Conservation (phyloP, 2,797 vertebrate species). For the Heteromormyrus szaboi region DNA sequence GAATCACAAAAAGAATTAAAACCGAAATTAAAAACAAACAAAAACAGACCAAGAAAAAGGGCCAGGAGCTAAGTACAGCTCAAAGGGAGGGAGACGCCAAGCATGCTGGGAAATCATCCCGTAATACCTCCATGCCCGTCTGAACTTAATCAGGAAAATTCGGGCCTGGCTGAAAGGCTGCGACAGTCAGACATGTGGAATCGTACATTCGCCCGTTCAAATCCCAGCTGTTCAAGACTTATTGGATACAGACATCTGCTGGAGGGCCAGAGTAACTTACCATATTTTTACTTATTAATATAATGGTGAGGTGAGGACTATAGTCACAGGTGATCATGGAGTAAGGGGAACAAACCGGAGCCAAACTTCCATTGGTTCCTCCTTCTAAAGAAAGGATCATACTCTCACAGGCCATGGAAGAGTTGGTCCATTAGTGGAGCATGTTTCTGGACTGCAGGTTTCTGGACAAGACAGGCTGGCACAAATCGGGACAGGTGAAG, state of each 20-base stretch:
- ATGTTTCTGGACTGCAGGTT: background rate
- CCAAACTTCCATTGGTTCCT: background rate
- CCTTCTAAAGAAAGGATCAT: background rate
- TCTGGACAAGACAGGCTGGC: background rate
- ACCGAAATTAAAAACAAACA: background rate
- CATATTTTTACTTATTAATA: constrained; percentile 2
- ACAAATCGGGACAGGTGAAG: constrained; percentile 5
- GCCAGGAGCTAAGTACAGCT: background rate
- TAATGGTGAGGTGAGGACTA: background rate
- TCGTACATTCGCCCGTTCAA: background rate
- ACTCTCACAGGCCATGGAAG: background rate
- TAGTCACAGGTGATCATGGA: background rate
- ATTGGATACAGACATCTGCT: background rate
- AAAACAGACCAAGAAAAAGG: background rate
- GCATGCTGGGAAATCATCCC: background rate
- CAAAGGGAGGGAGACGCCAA: background rate
- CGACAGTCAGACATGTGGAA: background rate
- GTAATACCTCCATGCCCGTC: background rate
- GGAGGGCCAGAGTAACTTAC: background rate
- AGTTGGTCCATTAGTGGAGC: background rate
- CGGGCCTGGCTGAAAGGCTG: background rate
- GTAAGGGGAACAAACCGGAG: background rate
- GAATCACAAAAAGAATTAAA: background rate
- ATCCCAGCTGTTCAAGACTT: background rate
- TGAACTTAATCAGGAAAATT: background rate